These are phyloP conservation scores for Campoplex nolae DNA, from an alignment of 2,888 invertebrate genomes.

Conservation along the genomic window DNA sequence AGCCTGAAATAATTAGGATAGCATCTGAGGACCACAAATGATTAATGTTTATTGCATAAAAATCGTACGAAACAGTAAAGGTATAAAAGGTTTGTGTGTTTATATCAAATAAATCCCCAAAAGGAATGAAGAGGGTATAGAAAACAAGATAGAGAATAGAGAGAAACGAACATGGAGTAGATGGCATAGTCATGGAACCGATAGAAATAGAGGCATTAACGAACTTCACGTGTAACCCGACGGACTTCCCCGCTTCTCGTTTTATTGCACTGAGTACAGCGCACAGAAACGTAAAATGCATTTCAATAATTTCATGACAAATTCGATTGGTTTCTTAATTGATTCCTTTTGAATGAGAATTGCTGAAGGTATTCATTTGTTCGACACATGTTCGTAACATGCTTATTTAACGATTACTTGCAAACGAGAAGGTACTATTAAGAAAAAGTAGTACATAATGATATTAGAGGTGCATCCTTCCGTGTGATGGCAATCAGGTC, in stretches of 20 bases:
- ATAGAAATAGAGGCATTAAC: conserved; percentile 34
- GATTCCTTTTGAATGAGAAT: conserved; percentile 78
- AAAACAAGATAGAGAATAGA: background rate
- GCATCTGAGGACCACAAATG: background rate
- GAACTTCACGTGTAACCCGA: conserved; percentile 27
- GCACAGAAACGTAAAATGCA: conserved; percentile 74
- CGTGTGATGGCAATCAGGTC: background rate
- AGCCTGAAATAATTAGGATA: no score
- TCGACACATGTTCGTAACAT: conserved; percentile 25
- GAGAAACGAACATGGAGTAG: conserved; percentile 12
- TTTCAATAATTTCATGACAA: conserved; percentile 79
- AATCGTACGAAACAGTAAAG: background rate
- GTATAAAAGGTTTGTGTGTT: background rate
- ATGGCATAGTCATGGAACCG: conserved; percentile 29
- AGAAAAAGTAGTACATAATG: no score
- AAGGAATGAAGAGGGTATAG: background rate
- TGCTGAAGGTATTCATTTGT: conserved; percentile 68
- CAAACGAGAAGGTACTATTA: background rate
- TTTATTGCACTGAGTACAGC: conserved; percentile 59
- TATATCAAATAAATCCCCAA: background rate
- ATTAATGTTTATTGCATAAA: background rate
- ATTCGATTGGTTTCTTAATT: conserved; percentile 79
- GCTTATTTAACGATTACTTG: background rate
- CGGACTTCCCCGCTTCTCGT: conserved; percentile 36
- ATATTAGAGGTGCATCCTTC: background rate